These are phyloP conservation scores for Cyrtorhinus lividipennis DNA, from an alignment of 1,140 invertebrate species.

Conservation along the genomic window DNA sequence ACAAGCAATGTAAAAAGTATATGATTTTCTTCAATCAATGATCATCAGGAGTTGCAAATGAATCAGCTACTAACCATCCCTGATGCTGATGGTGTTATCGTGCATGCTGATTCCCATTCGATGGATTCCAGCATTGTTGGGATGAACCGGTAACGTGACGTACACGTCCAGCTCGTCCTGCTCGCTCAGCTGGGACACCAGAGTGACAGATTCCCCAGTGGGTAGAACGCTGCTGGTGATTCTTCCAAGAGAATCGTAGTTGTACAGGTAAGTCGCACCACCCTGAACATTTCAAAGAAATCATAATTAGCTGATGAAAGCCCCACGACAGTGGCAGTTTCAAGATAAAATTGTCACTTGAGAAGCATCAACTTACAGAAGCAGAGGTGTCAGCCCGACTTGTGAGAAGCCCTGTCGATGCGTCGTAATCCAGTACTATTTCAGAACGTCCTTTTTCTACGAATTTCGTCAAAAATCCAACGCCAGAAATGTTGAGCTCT, in stretches of 20 bases:
- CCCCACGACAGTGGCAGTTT: too few species aligned
- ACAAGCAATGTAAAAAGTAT: too few species aligned
- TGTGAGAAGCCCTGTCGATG: slow-evolving; percentile 59
- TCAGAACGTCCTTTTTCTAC: slow-evolving; percentile 64
- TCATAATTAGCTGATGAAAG: too few species aligned
- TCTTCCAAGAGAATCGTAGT: slow-evolving; percentile 73
- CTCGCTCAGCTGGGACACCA: slow-evolving; percentile 55
- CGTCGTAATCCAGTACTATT: slow-evolving; percentile 72
- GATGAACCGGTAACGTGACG: slow-evolving; percentile 32
- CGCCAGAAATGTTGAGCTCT: slow-evolving; percentile 71
- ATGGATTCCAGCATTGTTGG: slow-evolving; percentile 24
- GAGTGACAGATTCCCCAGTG: slow-evolving; percentile 71
- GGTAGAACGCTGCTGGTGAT: slow-evolving; percentile 71
- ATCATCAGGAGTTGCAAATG: too few species aligned
- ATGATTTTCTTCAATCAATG: too few species aligned
- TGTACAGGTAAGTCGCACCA: slow-evolving; percentile 75
- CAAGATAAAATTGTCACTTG: too few species aligned
- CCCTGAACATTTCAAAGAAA: slow-evolving; percentile 44
- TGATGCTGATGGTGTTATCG: slow-evolving; percentile 26
- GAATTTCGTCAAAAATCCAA: slow-evolving; percentile 69
- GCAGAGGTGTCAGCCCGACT: slow-evolving; percentile 43
- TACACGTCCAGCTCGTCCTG: slow-evolving; percentile 59
- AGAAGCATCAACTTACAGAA: slow-evolving; percentile 48
- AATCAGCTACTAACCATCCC: slow-evolving; percentile 26
- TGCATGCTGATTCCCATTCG: slow-evolving; percentile 27